Conservation (phyloP, 64 coral and sea anemone species). For the Catalaphyllia jardinei region DNA sequence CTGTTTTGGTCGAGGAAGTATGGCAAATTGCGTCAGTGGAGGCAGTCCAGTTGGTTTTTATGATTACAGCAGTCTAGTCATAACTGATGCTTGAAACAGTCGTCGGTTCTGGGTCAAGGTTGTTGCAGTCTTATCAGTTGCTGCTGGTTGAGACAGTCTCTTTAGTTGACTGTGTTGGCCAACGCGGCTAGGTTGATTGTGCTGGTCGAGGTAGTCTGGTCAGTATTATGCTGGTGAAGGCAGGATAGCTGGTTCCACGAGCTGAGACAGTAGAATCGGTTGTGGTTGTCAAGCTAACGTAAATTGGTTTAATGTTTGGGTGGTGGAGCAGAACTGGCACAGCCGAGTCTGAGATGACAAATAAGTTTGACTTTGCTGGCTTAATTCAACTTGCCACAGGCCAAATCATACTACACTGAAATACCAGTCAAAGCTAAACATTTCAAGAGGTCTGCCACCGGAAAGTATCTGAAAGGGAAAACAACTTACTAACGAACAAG, state of each 20-base stretch:
- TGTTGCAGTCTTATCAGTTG: no score
- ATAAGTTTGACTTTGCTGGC: no score
- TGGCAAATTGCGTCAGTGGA: background rate
- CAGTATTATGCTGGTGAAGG: background rate
- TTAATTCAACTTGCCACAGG: no score
- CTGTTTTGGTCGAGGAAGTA: background rate
- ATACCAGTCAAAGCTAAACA: no score
- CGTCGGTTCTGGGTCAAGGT: no score
- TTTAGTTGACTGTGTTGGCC: background rate
- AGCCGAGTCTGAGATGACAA: background rate
- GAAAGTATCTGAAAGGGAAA: no score
- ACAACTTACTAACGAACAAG: no score
- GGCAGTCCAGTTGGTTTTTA: background rate
- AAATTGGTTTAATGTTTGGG: background rate
- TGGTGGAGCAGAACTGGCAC: background rate
- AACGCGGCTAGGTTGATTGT: background rate
- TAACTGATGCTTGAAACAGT: no score
- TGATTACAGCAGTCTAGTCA: background rate
- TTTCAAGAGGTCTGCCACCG: no score
- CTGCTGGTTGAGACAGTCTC: no score
- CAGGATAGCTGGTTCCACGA: background rate
- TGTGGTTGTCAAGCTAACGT: background rate
- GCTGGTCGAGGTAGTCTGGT: slow-evolving; percentile 4
- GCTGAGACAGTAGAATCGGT: background rate
- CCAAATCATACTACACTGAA: no score